These are phyloP conservation scores for Microctenopoma stevenorrisi DNA, from an alignment of 2,797 vertebrate species.

Conservation along the genomic window DNA sequence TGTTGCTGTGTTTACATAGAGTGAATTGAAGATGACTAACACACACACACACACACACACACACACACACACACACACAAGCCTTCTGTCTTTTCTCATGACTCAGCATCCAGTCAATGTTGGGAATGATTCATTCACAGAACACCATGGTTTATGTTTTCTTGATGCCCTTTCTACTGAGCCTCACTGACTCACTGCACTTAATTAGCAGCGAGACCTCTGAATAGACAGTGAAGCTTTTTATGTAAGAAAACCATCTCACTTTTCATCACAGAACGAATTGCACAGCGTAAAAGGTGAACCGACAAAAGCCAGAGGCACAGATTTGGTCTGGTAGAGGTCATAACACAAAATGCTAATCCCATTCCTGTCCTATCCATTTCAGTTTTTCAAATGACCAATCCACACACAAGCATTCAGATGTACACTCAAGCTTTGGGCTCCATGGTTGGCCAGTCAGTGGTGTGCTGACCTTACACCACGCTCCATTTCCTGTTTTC, in stretches of 20 bases:
- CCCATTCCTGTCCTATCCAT: too few relatives aligned
- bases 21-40: slow-evolving; percentile 63
- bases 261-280: slow-evolving; percentile 35
- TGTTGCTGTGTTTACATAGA: slow-evolving; percentile 45
- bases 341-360: too few relatives aligned
- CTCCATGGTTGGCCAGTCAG: slow-evolving; percentile 60
- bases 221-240: slow-evolving; percentile 48
- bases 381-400: too few relatives aligned
- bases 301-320: too few relatives aligned
- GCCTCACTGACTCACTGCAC: slow-evolving; percentile 56
- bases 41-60: too few relatives aligned
- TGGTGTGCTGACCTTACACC: slow-evolving; percentile 73
- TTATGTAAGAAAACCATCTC: slow-evolving; percentile 43
- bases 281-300: not conserved
- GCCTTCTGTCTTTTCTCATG: slow-evolving; percentile 68
- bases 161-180: slow-evolving; percentile 60
- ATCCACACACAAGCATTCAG: slow-evolving; percentile 16
- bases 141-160: slow-evolving; percentile 54
- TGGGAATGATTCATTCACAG: slow-evolving; percentile 68
- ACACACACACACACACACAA: slow-evolving; percentile 34
- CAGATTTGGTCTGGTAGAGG: too few relatives aligned
- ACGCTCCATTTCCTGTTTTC: slow-evolving; percentile 76
- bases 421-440: slow-evolving; percentile 43
- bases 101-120: slow-evolving; percentile 63
- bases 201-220: slow-evolving; percentile 62